These are phyloP conservation scores for Neomonachus schauinslandi DNA, from an alignment of 2,113 vertebrate genomes.

Conservation along the genomic window DNA sequence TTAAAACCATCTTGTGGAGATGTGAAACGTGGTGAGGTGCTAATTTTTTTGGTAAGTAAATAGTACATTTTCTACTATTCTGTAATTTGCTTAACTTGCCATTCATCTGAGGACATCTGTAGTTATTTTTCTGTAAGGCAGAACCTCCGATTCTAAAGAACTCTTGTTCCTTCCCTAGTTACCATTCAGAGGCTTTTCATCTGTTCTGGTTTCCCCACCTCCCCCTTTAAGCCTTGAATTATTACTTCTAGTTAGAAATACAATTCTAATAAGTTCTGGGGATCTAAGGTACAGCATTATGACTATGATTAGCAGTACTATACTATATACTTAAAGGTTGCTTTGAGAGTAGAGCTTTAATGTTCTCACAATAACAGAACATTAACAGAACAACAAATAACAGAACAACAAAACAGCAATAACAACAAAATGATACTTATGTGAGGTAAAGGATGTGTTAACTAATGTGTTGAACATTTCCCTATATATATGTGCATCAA, in stretches of 20 bases:
- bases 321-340: not conserved
- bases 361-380: not conserved
- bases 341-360: not conserved
- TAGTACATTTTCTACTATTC: not conserved
- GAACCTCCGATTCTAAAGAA: not conserved
- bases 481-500: not conserved
- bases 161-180: not conserved
- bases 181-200: not conserved
- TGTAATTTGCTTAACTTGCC: not conserved
- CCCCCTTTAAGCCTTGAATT: not conserved
- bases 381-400: no score
- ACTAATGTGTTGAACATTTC: not conserved
- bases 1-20: not conserved
- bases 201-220: not conserved
- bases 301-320: not conserved
- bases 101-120: not conserved
- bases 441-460: not conserved
- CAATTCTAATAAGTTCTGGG: not conserved
- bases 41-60: not conserved
- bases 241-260: slow-evolving; percentile 39
- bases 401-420: not conserved
- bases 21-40: not conserved
- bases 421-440: not conserved
- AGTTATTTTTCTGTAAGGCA: not conserved
- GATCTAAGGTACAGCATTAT: not conserved